Base-by-base conservation (phyloP, 1,140 invertebrate species). In the Drosophila cardini region DNA sequence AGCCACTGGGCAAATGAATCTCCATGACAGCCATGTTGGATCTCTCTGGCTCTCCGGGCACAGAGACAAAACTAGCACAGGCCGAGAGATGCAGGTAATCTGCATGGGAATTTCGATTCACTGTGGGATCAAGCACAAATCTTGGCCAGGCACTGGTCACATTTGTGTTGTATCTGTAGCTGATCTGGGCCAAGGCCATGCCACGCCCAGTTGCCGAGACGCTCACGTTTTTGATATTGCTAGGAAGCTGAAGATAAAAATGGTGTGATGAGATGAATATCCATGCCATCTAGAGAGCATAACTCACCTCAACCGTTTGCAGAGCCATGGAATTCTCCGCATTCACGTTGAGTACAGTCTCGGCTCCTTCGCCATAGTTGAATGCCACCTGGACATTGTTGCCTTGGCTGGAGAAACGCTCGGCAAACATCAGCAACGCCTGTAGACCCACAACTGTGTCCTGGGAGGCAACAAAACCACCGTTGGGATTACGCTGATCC, bases 21-120 rank as follows among this genome's bases (percentile, higher is more conserved):
- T 98, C 97, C 95, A 98, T 96, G 1, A 98, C 96, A 42, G 96
- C 97, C 97, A 98, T 98, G 86, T 98, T 98, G 77, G 96, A 96
- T 72, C 94, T 93, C 58, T 95, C 94, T 4, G 93, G 78, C 84
- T 93, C 92, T 40, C 92, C 93, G 1, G 55, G 63, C 8, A 93
- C 93, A n/a, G 93, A 92, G 0, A 95, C 94, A 81, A 95, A 95
- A 45, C 94, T 95, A 69, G 95, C 95, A 85, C 98, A 99, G 70
- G 98, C 94, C 11, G 97, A 97, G 0, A 99, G 93, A 90, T 97
- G 96, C 48, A 99, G 93, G 76, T 97, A 96, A 90, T 98, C 95
- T 8, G 94, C 93, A 77, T 97, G 96, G 0, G 97, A 97, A 75
- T 96, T 96, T 77, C 95, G 96, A 91, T 98, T 96, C 2, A 98